Percentiles rank a stretch among this genome's conserved stretches.
These are phyloP conservation scores for Pristionchus japonicus DNA, from an alignment of 2,888 invertebrate species.

Conservation along the genomic window DNA sequence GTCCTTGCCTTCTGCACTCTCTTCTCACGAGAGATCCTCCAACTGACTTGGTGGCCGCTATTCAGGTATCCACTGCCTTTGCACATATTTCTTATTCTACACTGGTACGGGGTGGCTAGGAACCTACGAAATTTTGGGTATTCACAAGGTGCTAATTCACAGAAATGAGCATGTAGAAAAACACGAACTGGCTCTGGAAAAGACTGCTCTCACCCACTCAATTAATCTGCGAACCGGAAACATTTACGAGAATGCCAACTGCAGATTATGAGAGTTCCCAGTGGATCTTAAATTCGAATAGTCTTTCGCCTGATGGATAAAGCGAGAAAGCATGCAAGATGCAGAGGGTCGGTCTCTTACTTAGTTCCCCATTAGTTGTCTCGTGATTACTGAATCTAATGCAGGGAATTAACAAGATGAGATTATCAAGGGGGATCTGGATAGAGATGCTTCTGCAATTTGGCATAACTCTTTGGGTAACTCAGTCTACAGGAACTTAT, in stretches of 20 bases:
- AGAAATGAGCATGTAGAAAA: background rate
- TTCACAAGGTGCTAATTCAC: background rate
- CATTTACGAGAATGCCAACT: background rate
- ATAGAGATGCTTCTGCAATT: too few relatives aligned
- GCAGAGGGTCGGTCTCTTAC: too few relatives aligned
- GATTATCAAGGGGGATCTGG: background rate
- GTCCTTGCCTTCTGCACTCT: conserved; percentile 72
- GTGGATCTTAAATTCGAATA: too few relatives aligned
- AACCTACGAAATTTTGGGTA: too few relatives aligned
- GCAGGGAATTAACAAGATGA: background rate
- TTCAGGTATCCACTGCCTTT: too few relatives aligned
- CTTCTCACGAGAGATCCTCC: conserved; percentile 67
- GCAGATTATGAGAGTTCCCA: background rate
- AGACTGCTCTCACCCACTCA: background rate
- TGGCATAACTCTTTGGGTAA: too few relatives aligned
- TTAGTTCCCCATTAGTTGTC: background rate
- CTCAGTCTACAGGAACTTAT: too few relatives aligned
- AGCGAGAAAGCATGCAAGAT: background rate
- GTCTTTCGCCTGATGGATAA: too few relatives aligned
- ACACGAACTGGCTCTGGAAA: background rate
- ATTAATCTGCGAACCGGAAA: conserved; percentile 14
- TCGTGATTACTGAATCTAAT: background rate
- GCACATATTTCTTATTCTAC: too few relatives aligned
- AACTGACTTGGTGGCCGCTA: conserved; percentile 72
- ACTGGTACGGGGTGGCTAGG: too few relatives aligned